phyloP scores from a whole-genome alignment of 2,113 vertebrate genomes.

The Bagarius yarrelli region DNA sequence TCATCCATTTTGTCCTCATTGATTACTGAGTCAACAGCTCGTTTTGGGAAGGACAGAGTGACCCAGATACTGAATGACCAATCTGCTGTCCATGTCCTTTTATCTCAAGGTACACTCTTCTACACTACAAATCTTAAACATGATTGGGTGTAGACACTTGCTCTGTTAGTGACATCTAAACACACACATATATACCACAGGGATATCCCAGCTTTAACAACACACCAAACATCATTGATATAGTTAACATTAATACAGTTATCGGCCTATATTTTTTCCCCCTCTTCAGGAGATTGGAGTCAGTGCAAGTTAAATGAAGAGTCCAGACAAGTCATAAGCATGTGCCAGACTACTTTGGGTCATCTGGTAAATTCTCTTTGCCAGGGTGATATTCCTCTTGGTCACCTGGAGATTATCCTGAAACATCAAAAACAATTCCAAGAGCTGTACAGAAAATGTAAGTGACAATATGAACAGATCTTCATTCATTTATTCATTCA shows the following conservation, averaged over 20 bases:
- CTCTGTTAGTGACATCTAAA: neutral
- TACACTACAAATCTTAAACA: neutral
- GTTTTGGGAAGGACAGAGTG: conserved; percentile 44
- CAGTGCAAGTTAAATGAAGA: conserved; percentile 57
- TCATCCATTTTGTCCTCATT: conserved; percentile 56
- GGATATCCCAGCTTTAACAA: neutral
- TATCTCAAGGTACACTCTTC: conserved; percentile 57
- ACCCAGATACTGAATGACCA: conserved; percentile 61
- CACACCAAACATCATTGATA: neutral
- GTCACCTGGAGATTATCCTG: conserved; percentile 62
- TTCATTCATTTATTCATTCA: too few relatives aligned
- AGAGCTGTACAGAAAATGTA: conserved; percentile 64
- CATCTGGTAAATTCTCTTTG: conserved; percentile 59
- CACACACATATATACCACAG: neutral
- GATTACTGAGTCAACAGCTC: conserved; percentile 60
- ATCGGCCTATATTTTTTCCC: neutral
- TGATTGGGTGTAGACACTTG: neutral
- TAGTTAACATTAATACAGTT: neutral
- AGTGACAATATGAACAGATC: conserved; percentile 20
- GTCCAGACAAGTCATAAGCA: conserved; percentile 51
- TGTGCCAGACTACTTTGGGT: conserved; percentile 42
- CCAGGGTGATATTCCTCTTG: conserved; percentile 56
- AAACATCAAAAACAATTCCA: conserved; percentile 56
- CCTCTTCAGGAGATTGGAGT: conserved; percentile 58
- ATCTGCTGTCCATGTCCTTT: conserved; percentile 60